phyloP scores from a whole-genome alignment of 2,888 invertebrate species.

The Ligdia adustata region DNA sequence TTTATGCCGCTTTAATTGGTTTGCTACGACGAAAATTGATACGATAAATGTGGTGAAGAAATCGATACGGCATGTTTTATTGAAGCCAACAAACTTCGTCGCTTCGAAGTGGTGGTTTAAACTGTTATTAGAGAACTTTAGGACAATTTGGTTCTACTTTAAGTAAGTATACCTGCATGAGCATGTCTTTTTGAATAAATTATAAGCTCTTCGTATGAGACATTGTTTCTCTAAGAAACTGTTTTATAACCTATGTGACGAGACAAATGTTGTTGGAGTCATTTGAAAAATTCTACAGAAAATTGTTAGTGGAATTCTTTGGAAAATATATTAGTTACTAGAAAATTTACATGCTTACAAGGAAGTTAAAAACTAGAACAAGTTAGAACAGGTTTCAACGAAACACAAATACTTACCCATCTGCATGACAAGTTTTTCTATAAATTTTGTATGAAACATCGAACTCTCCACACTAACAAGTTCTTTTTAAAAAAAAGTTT shows the following conservation, averaged over 20 bases:
- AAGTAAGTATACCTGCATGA: conserved; percentile 8
- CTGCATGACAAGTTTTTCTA: too few species aligned
- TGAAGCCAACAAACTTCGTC: conserved; percentile 40
- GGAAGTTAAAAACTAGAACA: too few species aligned
- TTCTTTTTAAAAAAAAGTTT: too few species aligned
- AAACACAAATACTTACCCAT: too few species aligned
- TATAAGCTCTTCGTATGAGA: conserved; percentile 5
- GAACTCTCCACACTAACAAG: too few species aligned
- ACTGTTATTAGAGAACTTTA: conserved; percentile 21
- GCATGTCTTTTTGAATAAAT: conserved; percentile 22
- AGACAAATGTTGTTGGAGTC: not conserved
- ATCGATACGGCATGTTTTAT: conserved; percentile 70
- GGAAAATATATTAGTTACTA: too few species aligned
- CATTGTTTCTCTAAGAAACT: conserved; percentile 1
- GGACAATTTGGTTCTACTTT: conserved; percentile 15
- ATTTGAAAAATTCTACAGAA: not conserved
- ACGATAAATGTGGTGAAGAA: conserved; percentile 49
- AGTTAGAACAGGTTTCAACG: too few species aligned
- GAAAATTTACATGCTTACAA: too few species aligned
- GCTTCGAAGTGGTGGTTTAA: conserved; percentile 1
- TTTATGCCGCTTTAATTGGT: conserved; percentile 79
- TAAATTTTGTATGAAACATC: too few species aligned
- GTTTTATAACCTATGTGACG: not conserved
- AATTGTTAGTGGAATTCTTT: too few species aligned
- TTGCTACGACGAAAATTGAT: conserved; percentile 67